phyloP scores from a whole-genome alignment of 2,113 vertebrate species.

The Amazona guildingii region DNA sequence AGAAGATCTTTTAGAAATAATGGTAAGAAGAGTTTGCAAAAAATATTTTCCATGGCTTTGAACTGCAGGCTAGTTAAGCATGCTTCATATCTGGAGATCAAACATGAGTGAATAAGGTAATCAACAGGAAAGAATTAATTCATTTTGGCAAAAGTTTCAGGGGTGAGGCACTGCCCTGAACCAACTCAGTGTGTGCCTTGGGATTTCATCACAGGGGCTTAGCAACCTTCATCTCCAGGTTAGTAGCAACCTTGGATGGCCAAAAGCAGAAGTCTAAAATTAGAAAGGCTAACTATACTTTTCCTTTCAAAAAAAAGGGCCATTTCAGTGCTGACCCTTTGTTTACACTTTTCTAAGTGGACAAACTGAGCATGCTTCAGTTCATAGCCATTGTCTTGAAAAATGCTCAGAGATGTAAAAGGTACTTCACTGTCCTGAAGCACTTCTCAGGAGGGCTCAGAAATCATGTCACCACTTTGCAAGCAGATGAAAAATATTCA shows the following conservation, averaged over 20 bases:
- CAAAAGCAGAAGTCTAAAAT: neutral
- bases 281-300: neutral
- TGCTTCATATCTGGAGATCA: neutral
- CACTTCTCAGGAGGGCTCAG: neutral
- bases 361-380: neutral
- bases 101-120: neutral
- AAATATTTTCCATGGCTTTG: neutral
- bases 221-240: neutral
- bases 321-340: neutral
- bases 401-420: neutral
- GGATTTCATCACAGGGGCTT: neutral
- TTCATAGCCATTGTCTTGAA: neutral
- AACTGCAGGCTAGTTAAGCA: neutral
- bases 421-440: neutral
- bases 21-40: neutral
- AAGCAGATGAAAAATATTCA: neutral
- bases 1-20: neutral
- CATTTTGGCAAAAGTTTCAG: neutral
- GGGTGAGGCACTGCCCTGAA: neutral
- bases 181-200: neutral
- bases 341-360: rapidly evolving
- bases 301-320: neutral
- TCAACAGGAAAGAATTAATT: conserved; percentile 4
- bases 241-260: neutral
- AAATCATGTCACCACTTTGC: neutral